Percentiles rank a stretch among this genome's conserved stretches.
phyloP scores from a whole-genome alignment of 2,888 invertebrate species.

The Perizoma affinitatum region DNA sequence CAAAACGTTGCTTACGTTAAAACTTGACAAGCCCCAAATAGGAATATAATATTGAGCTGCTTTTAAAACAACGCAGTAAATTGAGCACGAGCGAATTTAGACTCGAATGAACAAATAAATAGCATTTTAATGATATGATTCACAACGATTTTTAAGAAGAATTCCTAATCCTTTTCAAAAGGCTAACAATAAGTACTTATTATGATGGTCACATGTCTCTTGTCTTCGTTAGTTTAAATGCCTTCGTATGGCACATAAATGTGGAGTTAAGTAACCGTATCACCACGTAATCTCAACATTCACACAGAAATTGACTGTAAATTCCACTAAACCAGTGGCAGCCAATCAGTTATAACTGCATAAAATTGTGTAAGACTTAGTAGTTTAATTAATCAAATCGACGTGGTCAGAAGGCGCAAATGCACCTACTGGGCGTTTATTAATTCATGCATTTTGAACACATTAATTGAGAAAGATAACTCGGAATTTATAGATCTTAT shows the following conservation, averaged over 20 bases:
- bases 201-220: slow-evolving; percentile 25
- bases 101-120: slow-evolving; percentile 43
- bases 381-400: slow-evolving; percentile 31
- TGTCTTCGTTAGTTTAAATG: slow-evolving; percentile 35
- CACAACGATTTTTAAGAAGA: slow-evolving; percentile 36
- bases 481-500: slow-evolving; percentile 2
- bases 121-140: slow-evolving; percentile 42
- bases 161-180: slow-evolving; percentile 38
- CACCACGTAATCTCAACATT: slow-evolving; percentile 21
- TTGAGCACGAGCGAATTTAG: slow-evolving; percentile 57
- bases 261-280: slow-evolving; percentile 29
- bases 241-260: slow-evolving; percentile 37
- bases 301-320: slow-evolving; percentile 34
- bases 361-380: slow-evolving; percentile 31
- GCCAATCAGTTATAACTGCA: slow-evolving; percentile 24
- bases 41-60: slow-evolving; percentile 45
- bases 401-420: slow-evolving; percentile 27
- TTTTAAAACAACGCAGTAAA: slow-evolving; percentile 49
- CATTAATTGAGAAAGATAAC: slow-evolving; percentile 15
- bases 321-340: slow-evolving; percentile 30
- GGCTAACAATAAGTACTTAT: slow-evolving; percentile 32
- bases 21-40: slow-evolving; percentile 30
- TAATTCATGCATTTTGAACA: slow-evolving; percentile 23
- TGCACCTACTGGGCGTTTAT: slow-evolving; percentile 9
- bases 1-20: slow-evolving; percentile 5